These are phyloP conservation scores for Drymonia ruficornis DNA, from an alignment of 2,888 invertebrate genomes.

Conservation along the genomic window DNA sequence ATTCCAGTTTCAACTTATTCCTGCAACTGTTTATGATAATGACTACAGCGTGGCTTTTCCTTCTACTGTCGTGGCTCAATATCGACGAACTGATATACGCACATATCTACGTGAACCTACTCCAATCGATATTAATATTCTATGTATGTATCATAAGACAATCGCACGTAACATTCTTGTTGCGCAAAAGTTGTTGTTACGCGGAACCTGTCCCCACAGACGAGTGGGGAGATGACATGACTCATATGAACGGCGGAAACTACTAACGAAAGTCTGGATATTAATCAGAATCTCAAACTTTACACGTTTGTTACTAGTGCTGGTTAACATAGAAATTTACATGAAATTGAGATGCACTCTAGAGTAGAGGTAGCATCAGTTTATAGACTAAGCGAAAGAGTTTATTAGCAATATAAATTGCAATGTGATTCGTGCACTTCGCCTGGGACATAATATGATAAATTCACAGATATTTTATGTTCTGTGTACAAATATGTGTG, in stretches of 20 bases:
- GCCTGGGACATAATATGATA: too few species aligned
- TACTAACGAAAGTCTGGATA: conserved; percentile 48
- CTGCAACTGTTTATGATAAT: conserved; percentile 90
- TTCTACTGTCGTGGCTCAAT: conserved; percentile 90
- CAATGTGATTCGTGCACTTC: conserved; percentile 6
- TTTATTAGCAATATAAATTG: conserved; percentile 16
- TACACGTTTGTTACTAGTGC: conserved; percentile 11
- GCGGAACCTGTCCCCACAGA: conserved; percentile 88
- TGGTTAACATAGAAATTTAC: conserved; percentile 18
- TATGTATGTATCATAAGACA: conserved; percentile 92
- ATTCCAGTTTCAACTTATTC: conserved; percentile 91
- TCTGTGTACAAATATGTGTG: conserved; percentile 33
- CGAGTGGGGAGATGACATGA: conserved; percentile 96
- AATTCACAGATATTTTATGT: conserved; percentile 11
- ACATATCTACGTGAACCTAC: conserved; percentile 90
- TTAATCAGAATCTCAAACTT: conserved; percentile 19
- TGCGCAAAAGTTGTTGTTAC: conserved; percentile 92
- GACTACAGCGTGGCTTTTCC: conserved; percentile 91
- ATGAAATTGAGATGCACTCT: conserved; percentile 18
- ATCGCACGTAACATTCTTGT: conserved; percentile 90
- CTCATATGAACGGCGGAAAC: conserved; percentile 91
- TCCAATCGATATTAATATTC: conserved; percentile 90
- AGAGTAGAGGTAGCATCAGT: neutral
- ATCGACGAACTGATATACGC: conserved; percentile 90
- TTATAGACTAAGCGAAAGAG: neutral